phyloP scores from a whole-genome alignment of 1,140 invertebrate species.

The Bombus sibiricus region DNA sequence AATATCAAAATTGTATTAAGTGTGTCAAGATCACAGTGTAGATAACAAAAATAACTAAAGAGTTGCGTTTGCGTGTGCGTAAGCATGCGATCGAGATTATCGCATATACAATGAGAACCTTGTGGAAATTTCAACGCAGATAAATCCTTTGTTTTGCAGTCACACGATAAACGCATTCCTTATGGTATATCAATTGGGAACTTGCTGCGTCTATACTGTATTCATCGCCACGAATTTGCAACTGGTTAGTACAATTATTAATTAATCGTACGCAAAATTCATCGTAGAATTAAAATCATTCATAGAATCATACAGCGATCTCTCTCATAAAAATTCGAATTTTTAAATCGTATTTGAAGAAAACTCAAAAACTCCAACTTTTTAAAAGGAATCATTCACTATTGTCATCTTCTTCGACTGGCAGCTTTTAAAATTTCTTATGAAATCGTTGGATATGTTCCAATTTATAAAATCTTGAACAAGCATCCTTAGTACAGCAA shows the following conservation, averaged over 20 bases:
- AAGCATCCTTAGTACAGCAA: too few relatives aligned
- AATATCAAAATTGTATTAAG: neutral
- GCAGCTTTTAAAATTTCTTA: too few relatives aligned
- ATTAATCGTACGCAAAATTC: neutral
- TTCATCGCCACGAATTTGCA: slow-evolving; percentile 91
- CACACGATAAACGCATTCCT: slow-evolving; percentile 87
- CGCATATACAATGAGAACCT: neutral
- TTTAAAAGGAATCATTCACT: neutral
- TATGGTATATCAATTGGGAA: slow-evolving; percentile 92
- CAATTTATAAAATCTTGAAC: too few relatives aligned
- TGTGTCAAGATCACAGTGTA: neutral
- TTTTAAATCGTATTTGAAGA: neutral
- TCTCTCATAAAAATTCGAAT: neutral
- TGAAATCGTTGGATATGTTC: too few relatives aligned
- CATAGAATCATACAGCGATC: neutral
- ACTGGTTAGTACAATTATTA: slow-evolving; percentile 81
- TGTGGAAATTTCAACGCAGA: neutral
- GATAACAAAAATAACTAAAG: neutral
- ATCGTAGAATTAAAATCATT: neutral
- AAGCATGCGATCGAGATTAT: neutral
- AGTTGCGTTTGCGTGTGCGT: neutral
- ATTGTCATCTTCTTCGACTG: too few relatives aligned
- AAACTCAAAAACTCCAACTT: too few relatives aligned
- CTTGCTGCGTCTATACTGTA: slow-evolving; percentile 94
- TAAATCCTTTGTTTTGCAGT: slow-evolving; percentile 74